A percentile compares a stretch with the other conserved stretches of the same genome.
phyloP scores from a whole-genome alignment of 2,888 invertebrate genomes.

The Mycogona germanica region DNA sequence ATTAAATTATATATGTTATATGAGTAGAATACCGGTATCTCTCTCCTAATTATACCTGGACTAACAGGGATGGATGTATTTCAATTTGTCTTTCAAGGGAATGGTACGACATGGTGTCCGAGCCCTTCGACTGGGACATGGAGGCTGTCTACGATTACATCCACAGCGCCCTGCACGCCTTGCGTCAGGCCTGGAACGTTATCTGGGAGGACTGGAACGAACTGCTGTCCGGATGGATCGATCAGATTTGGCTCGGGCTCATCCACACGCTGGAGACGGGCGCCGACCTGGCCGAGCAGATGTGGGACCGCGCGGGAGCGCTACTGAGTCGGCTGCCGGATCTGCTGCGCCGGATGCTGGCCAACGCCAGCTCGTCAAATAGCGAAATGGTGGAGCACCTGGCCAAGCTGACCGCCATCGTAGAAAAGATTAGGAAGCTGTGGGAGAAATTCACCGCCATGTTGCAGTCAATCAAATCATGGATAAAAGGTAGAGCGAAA shows the following conservation, averaged over 20 bases:
- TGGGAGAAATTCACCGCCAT: neutral
- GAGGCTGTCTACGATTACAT: neutral
- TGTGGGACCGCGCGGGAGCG: neutral
- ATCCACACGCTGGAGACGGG: neutral
- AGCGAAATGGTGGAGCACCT: neutral
- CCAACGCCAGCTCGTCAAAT: neutral
- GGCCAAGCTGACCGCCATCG: conserved; percentile 1
- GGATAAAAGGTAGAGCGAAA: neutral
- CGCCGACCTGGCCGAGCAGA: neutral
- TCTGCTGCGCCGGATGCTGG: neutral
- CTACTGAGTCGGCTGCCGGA: neutral
- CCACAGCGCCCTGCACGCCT: neutral
- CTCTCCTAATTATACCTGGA: too few species aligned
- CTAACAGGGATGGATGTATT: too few species aligned
- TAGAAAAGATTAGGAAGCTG: conserved; percentile 4
- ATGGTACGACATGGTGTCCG: neutral
- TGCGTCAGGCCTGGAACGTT: neutral
- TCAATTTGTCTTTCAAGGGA: too few species aligned
- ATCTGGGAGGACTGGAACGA: neutral
- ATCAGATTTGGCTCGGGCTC: neutral
- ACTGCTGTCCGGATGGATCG: neutral
- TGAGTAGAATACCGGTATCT: too few species aligned
- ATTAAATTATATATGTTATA: too few species aligned
- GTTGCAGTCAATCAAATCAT: neutral
- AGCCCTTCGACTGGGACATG: neutral